A percentile compares a stretch with the other conserved stretches of the same genome.
Conservation (phyloP, 2,797 vertebrate genomes). For the Pygocentrus nattereri region DNA sequence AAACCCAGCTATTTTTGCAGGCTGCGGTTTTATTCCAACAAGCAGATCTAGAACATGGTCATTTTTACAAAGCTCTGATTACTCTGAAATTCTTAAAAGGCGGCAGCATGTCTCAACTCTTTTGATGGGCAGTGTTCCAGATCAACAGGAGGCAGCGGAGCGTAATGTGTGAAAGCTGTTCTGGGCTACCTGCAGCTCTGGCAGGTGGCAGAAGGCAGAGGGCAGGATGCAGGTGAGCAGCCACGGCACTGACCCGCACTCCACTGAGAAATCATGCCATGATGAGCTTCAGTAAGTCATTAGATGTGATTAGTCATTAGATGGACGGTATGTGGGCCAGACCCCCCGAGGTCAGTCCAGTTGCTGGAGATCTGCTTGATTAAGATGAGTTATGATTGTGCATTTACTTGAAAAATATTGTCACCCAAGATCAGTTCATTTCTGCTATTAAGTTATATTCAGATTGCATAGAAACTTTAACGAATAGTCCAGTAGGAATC, state of each 20-base stretch:
- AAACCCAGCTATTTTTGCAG: no score
- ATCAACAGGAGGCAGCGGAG: not conserved
- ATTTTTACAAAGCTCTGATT: not conserved
- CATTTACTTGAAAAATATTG: not conserved
- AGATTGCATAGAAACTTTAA: no score
- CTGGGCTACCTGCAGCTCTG: conserved; percentile 12
- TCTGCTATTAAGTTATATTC: not conserved
- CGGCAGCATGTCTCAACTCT: not conserved
- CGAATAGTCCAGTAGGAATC: no score
- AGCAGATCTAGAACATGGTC: no score
- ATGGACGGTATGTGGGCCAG: not conserved
- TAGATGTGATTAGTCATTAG: conserved; percentile 33
- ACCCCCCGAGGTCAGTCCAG: conserved; percentile 7
- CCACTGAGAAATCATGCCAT: conserved; percentile 37
- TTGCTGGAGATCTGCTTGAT: conserved; percentile 1
- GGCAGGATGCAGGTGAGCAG: conserved; percentile 41
- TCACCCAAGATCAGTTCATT: not conserved
- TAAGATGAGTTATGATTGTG: conserved; percentile 19
- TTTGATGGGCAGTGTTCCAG: not conserved
- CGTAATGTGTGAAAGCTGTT: conserved; percentile 1
- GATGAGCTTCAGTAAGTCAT: conserved; percentile 40
- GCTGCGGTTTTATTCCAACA: no score
- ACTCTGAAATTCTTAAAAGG: not conserved
- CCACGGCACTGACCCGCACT: conserved; percentile 16
- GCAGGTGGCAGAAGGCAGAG: conserved; percentile 44